Evolutionary conservation across 2,113 vertebrate species (phyloP).

Genomic region (Tor tambroides): DNA sequence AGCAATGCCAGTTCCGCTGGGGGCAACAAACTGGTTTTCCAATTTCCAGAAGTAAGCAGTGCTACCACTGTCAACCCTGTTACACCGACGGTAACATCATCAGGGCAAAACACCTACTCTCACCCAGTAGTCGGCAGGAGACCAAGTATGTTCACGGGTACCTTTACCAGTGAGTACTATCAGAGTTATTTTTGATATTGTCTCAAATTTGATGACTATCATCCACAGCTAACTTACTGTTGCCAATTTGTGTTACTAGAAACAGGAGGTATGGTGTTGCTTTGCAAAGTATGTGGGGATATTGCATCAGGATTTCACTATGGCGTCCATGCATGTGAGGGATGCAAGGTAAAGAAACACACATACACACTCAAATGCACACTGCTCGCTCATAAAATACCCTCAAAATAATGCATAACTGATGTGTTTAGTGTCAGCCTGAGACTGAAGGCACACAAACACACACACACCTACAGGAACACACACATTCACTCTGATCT

Average conservation of each 20-base stretch:
- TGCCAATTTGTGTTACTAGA: constrained; percentile 61
- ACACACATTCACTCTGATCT: constrained; percentile 17
- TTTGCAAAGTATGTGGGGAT: constrained; percentile 83
- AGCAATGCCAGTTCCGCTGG: constrained; percentile 12
- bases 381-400: background rate
- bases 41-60: constrained; percentile 76
- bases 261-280: constrained; percentile 78
- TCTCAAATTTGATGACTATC: background rate
- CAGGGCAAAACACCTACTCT: constrained; percentile 62
- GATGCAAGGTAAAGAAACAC: constrained; percentile 77
- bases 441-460: background rate
- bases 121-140: constrained; percentile 73
- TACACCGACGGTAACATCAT: constrained; percentile 53
- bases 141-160: constrained; percentile 75
- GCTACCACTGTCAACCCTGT: constrained; percentile 58
- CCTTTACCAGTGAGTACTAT: constrained; percentile 76
- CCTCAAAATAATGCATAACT: constrained; percentile 7
- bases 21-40: constrained; percentile 74
- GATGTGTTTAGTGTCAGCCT: background rate
- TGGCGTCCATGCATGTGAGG: constrained; percentile 81
- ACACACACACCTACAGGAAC: too few species aligned
- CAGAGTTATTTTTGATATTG: background rate
- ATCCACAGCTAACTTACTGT: background rate
- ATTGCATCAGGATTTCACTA: constrained; percentile 83
- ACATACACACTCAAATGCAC: background rate